Evolutionary conservation across 2,888 invertebrate species (phyloP).

Genomic region (Podabrus alpinus): DNA sequence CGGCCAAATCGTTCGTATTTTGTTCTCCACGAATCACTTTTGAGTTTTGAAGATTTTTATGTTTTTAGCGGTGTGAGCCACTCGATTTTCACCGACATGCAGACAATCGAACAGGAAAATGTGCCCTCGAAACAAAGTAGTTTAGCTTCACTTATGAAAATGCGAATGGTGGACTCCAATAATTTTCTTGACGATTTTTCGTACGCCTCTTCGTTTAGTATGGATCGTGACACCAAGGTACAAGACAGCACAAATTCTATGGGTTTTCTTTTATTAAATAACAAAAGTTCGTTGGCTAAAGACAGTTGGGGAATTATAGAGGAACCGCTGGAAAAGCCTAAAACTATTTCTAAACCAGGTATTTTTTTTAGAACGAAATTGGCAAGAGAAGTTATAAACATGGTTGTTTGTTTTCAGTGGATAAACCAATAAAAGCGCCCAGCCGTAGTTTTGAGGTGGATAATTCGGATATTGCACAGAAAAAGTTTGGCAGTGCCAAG

Average conservation of each 20-base stretch:
- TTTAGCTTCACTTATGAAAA: constrained; percentile 52
- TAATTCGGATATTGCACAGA: constrained; percentile 78
- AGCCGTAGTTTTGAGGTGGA: constrained; percentile 27
- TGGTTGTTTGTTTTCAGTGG: neutral
- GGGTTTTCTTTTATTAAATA: constrained; percentile 38
- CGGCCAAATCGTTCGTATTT: constrained; percentile 55
- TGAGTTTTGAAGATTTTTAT: neutral
- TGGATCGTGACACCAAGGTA: constrained; percentile 59
- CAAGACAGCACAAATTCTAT: constrained; percentile 38
- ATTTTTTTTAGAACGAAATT: neutral
- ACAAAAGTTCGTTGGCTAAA: constrained; percentile 33
- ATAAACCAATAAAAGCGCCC: constrained; percentile 22
- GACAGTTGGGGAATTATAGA: constrained; percentile 56
- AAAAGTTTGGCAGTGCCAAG: constrained; percentile 96
- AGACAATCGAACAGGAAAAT: constrained; percentile 84
- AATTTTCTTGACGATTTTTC: constrained; percentile 60
- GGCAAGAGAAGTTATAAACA: neutral
- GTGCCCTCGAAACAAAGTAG: constrained; percentile 55
- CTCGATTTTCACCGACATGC: constrained; percentile 90
- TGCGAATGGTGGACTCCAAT: constrained; percentile 52
- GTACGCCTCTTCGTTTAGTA: constrained; percentile 62
- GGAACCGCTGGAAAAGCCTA: constrained; percentile 42
- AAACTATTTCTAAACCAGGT: constrained; percentile 27
- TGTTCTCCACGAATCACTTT: neutral
- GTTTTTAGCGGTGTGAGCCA: constrained; percentile 71